Conservation (phyloP, 2,888 invertebrate genomes). For the Rotaria socialis region DNA sequence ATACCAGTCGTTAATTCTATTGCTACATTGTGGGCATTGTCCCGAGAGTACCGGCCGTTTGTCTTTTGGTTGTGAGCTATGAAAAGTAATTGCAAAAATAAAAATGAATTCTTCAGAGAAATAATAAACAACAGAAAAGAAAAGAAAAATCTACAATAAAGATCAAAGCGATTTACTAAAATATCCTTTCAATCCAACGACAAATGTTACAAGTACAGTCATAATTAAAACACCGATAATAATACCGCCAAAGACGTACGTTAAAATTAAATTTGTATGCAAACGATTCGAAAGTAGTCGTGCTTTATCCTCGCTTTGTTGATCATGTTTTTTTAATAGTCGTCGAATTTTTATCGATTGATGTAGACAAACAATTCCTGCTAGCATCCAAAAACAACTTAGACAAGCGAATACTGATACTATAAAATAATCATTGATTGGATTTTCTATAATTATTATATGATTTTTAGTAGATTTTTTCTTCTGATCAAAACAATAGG, state of each 20-base stretch:
- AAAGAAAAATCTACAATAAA: not conserved
- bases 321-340: not conserved
- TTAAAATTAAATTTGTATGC: slow-evolving; percentile 25
- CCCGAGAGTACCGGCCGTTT: slow-evolving; percentile 43
- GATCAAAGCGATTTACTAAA: slow-evolving; percentile 23
- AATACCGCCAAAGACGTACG: slow-evolving; percentile 8
- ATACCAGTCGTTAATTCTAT: slow-evolving; percentile 42
- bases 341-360: slow-evolving; percentile 10
- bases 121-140: not conserved
- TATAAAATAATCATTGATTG: not conserved
- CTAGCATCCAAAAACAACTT: slow-evolving; percentile 25
- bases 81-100: not conserved
- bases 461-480: not conserved
- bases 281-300: not conserved
- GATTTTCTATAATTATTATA: not conserved
- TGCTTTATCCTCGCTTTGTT: not conserved
- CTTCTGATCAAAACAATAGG: not conserved
- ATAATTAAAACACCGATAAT: not conserved
- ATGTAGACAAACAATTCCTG: not conserved
- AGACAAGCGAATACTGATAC: slow-evolving; percentile 8
- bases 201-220: slow-evolving; percentile 14
- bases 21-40: slow-evolving; percentile 44
- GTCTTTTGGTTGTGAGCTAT: slow-evolving; percentile 44
- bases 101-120: not conserved
- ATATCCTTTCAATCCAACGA: slow-evolving; percentile 28